phyloP scores from a whole-genome alignment of 2,113 vertebrate species.

The Mesitornis unicolor region DNA sequence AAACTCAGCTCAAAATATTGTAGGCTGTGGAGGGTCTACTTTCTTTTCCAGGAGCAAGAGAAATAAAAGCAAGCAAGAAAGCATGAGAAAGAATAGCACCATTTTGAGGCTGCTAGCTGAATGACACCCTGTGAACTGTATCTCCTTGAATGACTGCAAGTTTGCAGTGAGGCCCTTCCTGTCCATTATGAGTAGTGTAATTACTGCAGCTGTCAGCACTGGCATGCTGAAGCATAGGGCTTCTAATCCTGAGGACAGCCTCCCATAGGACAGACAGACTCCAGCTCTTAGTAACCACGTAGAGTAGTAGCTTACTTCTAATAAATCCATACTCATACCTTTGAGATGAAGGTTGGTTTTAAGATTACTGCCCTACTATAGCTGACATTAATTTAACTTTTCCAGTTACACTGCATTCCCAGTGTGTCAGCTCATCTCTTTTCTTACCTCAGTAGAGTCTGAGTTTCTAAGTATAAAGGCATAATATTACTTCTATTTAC shows the following conservation, averaged over 20 bases:
- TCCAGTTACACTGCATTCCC: neutral
- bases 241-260: rapidly evolving
- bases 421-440: neutral
- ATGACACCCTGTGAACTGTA: neutral
- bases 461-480: neutral
- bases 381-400: neutral
- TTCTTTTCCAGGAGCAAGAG: neutral
- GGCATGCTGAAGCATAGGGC: too few relatives aligned
- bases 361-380: neutral
- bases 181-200: neutral
- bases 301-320: neutral
- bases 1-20: neutral
- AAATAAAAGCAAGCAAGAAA: neutral
- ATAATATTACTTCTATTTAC: neutral
- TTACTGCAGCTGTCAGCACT: neutral
- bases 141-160: neutral
- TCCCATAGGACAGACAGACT: neutral
- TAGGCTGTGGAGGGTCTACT: neutral
- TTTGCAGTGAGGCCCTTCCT: neutral
- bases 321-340: neutral
- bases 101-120: neutral
- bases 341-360: neutral
- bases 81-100: neutral
- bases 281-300: neutral
- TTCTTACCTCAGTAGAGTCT: neutral